Evolutionary conservation across 2,113 vertebrate genomes (phyloP).

Genomic region (Zapus hudsonius): DNA sequence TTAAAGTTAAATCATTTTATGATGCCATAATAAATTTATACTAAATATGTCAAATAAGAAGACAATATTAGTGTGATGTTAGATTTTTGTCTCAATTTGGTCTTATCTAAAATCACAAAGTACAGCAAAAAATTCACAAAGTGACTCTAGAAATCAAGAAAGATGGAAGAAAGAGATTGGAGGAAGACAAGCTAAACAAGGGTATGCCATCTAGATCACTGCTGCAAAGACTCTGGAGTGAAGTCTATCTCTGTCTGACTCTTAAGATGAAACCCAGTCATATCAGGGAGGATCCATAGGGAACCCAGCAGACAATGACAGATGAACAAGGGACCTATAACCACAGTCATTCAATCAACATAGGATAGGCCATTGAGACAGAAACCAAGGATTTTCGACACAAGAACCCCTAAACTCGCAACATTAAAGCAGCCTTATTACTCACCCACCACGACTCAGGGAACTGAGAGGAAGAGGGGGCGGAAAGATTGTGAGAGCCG

Average conservation of each 20-base stretch:
- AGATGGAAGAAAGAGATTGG: background rate
- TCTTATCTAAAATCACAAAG: background rate
- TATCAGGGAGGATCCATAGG: no score
- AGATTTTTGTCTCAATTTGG: conserved; percentile 10
- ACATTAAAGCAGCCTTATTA: no score
- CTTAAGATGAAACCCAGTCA: background rate
- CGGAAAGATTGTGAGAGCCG: no score
- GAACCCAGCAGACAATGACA: no score
- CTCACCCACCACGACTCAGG: no score
- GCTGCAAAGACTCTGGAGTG: background rate
- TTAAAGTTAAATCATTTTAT: background rate
- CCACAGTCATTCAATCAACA: no score
- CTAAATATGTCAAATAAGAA: background rate
- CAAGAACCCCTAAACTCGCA: no score
- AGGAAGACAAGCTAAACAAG: background rate
- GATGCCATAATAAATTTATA: conserved; percentile 3
- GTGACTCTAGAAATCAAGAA: background rate
- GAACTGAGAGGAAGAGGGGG: no score
- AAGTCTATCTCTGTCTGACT: background rate
- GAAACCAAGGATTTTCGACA: no score
- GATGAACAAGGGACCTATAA: no score
- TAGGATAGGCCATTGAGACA: no score
- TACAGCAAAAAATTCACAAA: background rate
- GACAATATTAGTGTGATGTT: background rate
- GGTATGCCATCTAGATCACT: background rate